Evolutionary conservation across 2,113 vertebrate species (phyloP).

Genomic region (Puma concolor): DNA sequence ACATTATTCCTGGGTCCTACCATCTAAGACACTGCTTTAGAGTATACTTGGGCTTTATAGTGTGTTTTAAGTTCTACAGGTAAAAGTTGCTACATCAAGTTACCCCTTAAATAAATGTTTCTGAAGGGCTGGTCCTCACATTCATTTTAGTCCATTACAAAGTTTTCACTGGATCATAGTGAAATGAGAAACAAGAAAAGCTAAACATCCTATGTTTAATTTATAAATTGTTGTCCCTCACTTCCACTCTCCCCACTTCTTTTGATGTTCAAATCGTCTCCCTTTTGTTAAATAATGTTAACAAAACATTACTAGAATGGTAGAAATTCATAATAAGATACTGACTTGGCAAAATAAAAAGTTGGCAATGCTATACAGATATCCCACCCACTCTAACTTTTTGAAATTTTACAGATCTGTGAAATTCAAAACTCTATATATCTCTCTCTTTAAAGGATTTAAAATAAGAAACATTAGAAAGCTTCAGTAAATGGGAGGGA

Average conservation of each 20-base stretch:
- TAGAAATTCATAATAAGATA: conserved; percentile 8
- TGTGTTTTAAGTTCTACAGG: not conserved
- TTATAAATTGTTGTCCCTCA: conserved; percentile 26
- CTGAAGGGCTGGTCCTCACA: not conserved
- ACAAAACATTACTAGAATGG: not conserved
- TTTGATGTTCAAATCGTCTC: not conserved
- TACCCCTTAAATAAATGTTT: conserved; percentile 9
- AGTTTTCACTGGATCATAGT: not conserved
- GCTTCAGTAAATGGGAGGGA: not conserved
- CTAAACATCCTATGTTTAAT: not conserved
- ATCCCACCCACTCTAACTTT: not conserved
- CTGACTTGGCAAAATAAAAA: conserved; percentile 20
- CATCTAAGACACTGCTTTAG: not conserved
- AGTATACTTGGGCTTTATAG: not conserved
- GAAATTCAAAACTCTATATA: conserved; percentile 2
- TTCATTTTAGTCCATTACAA: not conserved
- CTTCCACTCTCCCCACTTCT: not conserved
- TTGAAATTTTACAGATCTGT: conserved; percentile 17
- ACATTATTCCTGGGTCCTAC: not conserved
- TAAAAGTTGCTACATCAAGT: not conserved
- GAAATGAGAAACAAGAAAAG: conserved; percentile 33
- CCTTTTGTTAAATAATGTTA: conserved; percentile 31
- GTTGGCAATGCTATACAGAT: not conserved
- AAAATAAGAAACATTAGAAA: conserved; percentile 27
- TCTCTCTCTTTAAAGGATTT: conserved; percentile 3